These are phyloP conservation scores for Lasioglossum zephyrum DNA, from an alignment of 2,888 invertebrate genomes.

Conservation along the genomic window DNA sequence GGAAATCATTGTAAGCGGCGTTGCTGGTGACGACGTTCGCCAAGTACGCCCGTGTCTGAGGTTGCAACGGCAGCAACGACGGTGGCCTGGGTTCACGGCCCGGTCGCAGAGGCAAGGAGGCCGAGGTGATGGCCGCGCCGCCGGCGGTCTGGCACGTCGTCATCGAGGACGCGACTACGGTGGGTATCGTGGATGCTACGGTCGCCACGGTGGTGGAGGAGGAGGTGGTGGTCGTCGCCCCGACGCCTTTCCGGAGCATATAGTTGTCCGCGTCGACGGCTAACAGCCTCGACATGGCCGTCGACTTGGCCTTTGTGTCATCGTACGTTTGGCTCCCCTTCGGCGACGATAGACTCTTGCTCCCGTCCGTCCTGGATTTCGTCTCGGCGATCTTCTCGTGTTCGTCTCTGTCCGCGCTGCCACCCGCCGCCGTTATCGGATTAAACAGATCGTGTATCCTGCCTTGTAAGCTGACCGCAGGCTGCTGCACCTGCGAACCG, in stretches of 20 bases:
- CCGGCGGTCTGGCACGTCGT: not conserved
- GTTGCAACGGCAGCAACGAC: not conserved
- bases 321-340: slow-evolving; percentile 63
- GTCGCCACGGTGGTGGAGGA: slow-evolving; percentile 16
- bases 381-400: slow-evolving; percentile 43
- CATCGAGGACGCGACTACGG: slow-evolving; percentile 25
- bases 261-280: slow-evolving; percentile 83
- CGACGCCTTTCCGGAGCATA: slow-evolving; percentile 81
- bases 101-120: slow-evolving; percentile 31
- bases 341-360: slow-evolving; percentile 47
- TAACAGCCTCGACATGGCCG: slow-evolving; percentile 79
- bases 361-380: slow-evolving; percentile 29
- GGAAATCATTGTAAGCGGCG: slow-evolving; percentile 46
- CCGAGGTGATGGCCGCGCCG: not conserved
- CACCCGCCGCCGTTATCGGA: slow-evolving; percentile 46
- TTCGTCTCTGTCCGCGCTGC: slow-evolving; percentile 44
- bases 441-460: slow-evolving; percentile 65
- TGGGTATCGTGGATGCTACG: slow-evolving; percentile 3
- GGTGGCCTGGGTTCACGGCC: slow-evolving; percentile 36
- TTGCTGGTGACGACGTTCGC: slow-evolving; percentile 24
- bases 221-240: slow-evolving; percentile 35
- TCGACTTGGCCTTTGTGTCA: slow-evolving; percentile 77
- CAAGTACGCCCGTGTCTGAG: slow-evolving; percentile 13
- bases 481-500: slow-evolving; percentile 70
- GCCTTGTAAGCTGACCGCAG: slow-evolving; percentile 56